phyloP scores from a whole-genome alignment of 1,140 invertebrate species.

The Druon quercuslanigerum region DNA sequence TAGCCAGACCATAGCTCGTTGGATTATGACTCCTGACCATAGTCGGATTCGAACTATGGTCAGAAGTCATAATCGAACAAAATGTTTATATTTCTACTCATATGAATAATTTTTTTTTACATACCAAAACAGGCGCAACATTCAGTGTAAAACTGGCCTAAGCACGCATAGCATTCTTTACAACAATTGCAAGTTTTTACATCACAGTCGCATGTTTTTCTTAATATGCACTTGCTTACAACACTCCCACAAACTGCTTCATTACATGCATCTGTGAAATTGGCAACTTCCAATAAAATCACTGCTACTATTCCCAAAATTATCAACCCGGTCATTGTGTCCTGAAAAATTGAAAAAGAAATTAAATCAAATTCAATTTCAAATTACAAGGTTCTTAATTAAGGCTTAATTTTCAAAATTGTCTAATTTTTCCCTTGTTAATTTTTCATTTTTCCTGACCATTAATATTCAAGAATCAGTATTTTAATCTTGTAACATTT shows the following conservation, averaged over 20 bases:
- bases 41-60: no score
- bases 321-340: background rate
- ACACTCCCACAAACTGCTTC: constrained; percentile 91
- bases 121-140: constrained; percentile 94
- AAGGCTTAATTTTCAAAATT: no score
- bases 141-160: constrained; percentile 88
- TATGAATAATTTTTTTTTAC: constrained; percentile 56
- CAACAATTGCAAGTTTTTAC: constrained; percentile 87
- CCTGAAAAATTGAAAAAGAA: background rate
- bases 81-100: no score
- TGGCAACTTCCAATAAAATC: background rate
- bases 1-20: no score
- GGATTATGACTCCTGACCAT: no score
- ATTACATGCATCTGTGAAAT: constrained; percentile 77
- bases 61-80: no score
- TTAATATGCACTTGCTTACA: constrained; percentile 93
- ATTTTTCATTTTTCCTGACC: no score
- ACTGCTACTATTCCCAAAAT: background rate
- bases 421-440: no score
- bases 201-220: constrained; percentile 93
- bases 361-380: no score
- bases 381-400: no score
- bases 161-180: constrained; percentile 89
- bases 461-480: no score
- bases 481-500: no score